phyloP scores from a whole-genome alignment of 2,113 vertebrate genomes.

The Desmodus rotundus region DNA sequence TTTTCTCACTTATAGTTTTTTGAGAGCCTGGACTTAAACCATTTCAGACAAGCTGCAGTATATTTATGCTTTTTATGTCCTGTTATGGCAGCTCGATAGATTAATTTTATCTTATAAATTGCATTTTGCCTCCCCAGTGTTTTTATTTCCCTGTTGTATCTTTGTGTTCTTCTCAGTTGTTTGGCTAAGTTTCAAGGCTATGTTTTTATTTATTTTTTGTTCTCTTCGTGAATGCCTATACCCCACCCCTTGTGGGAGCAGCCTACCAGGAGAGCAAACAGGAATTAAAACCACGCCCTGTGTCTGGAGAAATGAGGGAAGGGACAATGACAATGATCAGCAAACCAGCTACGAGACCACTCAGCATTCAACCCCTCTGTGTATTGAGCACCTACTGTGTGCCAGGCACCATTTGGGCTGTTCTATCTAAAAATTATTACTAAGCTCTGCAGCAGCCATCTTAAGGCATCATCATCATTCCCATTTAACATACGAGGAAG shows the following conservation, averaged over 20 bases:
- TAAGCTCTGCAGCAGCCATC: no score
- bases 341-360: constrained; percentile 83
- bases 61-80: constrained; percentile 67
- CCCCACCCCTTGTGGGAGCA: constrained; percentile 75
- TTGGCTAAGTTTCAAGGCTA: constrained; percentile 52
- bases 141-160: constrained; percentile 45
- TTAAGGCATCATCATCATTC: not conserved
- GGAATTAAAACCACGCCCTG: constrained; percentile 68
- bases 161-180: constrained; percentile 52
- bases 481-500: not conserved
- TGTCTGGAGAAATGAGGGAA: constrained; percentile 68
- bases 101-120: constrained; percentile 72
- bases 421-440: not conserved
- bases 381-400: not conserved
- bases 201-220: constrained; percentile 56
- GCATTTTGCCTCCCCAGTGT: constrained; percentile 64
- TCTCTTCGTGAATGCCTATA: constrained; percentile 73
- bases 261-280: constrained; percentile 82
- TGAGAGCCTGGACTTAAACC: constrained; percentile 45
- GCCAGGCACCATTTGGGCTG: not conserved
- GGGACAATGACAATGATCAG: constrained; percentile 81
- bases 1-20: constrained; percentile 60
- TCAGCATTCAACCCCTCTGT: not conserved
- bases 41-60: constrained; percentile 35
- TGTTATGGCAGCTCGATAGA: constrained; percentile 60